Conservation (phyloP, 2,797 vertebrate species). For the Scolopax rusticola region DNA sequence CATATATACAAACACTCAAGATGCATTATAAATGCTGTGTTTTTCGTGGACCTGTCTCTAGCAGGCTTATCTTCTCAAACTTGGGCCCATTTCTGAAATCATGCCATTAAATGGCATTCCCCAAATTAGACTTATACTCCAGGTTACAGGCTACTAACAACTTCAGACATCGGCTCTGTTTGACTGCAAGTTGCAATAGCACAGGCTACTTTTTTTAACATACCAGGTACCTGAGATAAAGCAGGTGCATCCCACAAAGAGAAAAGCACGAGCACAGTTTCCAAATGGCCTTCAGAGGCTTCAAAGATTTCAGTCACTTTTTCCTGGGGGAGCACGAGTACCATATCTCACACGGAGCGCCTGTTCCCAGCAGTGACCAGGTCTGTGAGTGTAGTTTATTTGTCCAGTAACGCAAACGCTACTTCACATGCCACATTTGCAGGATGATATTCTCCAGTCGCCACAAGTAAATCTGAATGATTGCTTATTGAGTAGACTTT, state of each 20-base stretch:
- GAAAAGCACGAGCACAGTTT: accelerated
- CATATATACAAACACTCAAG: slow-evolving; percentile 62
- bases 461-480: neutral
- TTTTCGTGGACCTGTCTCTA: slow-evolving; percentile 31
- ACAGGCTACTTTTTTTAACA: neutral
- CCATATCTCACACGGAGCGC: neutral
- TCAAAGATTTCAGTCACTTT: neutral
- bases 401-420: neutral
- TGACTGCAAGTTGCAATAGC: accelerated
- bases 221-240: neutral
- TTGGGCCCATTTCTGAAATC: neutral
- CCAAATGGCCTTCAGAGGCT: neutral
- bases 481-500: neutral
- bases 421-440: neutral
- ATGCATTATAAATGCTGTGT: slow-evolving; percentile 50
- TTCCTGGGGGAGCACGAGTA: neutral
- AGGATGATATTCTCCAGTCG: neutral
- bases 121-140: neutral
- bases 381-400: neutral
- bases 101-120: neutral
- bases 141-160: neutral
- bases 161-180: neutral
- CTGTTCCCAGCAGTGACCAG: neutral
- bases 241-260: neutral
- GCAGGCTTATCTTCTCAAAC: slow-evolving; percentile 35